These are phyloP conservation scores for Suricata suricatta DNA, from an alignment of 2,113 vertebrate species.

Conservation along the genomic window DNA sequence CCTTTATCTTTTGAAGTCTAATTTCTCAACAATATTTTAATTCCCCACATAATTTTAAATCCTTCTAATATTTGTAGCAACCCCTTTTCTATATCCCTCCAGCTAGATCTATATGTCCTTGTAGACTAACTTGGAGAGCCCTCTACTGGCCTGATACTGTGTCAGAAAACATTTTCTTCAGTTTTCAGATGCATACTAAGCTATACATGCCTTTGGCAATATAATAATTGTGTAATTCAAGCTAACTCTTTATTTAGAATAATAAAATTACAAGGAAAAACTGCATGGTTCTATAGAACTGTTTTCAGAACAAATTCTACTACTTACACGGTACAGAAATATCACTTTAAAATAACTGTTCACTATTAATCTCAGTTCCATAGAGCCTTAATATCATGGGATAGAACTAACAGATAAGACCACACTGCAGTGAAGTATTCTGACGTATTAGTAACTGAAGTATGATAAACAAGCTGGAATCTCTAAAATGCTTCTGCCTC, in stretches of 20 bases:
- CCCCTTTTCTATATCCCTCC: neutral
- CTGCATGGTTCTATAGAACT: neutral
- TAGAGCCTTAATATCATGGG: neutral
- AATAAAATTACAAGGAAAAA: neutral
- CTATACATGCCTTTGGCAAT: neutral
- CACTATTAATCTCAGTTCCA: neutral
- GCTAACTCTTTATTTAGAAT: constrained; percentile 6
- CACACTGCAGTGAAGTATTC: neutral
- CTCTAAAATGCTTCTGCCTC: neutral
- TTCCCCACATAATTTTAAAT: neutral
- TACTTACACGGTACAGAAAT: neutral
- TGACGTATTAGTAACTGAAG: neutral
- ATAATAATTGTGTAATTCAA: constrained; percentile 5
- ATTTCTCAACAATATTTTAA: constrained; percentile 13
- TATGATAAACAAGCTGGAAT: neutral
- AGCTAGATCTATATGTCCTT: neutral
- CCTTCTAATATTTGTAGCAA: neutral
- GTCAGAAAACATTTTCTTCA: neutral
- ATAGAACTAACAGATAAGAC: neutral
- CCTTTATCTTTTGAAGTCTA: neutral
- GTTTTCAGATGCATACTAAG: neutral
- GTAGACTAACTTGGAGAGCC: constrained; percentile 46
- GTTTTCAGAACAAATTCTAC: constrained; percentile 7
- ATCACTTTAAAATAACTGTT: neutral
- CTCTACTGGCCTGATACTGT: neutral